These are phyloP conservation scores for Cyrtodaria siliqua DNA, from an alignment of 2,888 invertebrate species.

Conservation along the genomic window DNA sequence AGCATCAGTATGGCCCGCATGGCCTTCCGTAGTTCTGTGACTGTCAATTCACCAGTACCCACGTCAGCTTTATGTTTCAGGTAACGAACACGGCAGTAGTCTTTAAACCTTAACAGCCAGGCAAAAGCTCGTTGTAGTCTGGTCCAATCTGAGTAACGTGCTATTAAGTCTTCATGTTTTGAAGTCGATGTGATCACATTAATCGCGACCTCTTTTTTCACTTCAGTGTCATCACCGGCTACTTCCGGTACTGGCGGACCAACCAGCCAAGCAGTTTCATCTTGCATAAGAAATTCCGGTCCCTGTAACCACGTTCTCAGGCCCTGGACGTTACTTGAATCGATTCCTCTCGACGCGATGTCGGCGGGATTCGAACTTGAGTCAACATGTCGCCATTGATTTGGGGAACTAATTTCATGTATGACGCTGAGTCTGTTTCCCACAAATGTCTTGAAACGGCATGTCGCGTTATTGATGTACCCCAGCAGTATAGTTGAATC, in stretches of 20 bases:
- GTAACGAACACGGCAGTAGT: constrained; percentile 17
- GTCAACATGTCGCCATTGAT: constrained; percentile 59
- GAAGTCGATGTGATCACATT: constrained; percentile 15
- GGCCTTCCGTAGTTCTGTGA: constrained; percentile 8
- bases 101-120: constrained; percentile 26
- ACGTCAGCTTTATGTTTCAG: constrained; percentile 4
- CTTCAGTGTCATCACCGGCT: constrained; percentile 23
- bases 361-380: constrained; percentile 63
- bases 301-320: constrained; percentile 28
- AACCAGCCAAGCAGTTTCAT: constrained; percentile 15
- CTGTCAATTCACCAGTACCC: neutral
- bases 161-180: constrained; percentile 6
- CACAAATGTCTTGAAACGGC: constrained; percentile 63
- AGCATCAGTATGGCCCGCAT: constrained; percentile 8
- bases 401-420: constrained; percentile 34
- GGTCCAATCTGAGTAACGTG: constrained; percentile 29
- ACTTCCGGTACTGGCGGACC: constrained; percentile 10
- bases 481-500: constrained; percentile 61
- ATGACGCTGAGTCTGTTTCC: constrained; percentile 65
- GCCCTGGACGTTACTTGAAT: constrained; percentile 7
- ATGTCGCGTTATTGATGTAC: constrained; percentile 60
- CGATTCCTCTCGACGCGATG: constrained; percentile 49
- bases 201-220: constrained; percentile 28
- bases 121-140: constrained; percentile 18
- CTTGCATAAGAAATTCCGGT: constrained; percentile 36